These are phyloP conservation scores for Pogonophryne albipinna DNA, from an alignment of 2,797 vertebrate genomes.

Conservation along the genomic window DNA sequence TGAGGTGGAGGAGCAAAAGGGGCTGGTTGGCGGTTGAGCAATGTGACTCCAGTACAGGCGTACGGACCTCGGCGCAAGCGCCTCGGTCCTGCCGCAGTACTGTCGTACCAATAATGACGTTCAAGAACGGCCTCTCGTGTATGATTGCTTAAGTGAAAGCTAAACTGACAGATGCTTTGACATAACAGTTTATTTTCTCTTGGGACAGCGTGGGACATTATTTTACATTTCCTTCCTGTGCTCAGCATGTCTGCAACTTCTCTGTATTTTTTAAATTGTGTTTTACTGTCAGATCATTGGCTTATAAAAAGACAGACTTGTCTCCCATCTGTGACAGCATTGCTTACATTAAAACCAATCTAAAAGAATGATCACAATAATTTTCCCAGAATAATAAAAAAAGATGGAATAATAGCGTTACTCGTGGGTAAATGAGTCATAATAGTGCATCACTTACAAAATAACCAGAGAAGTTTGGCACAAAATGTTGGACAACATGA, in stretches of 20 bases:
- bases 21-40: too few species aligned
- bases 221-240: neutral
- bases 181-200: neutral
- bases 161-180: conserved; percentile 16
- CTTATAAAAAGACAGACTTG: conserved; percentile 13
- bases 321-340: neutral
- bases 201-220: neutral
- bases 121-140: too few species aligned
- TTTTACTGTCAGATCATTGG: conserved; percentile 10
- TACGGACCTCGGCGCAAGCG: too few species aligned
- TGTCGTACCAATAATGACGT: too few species aligned
- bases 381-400: conserved; percentile 11
- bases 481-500: neutral
- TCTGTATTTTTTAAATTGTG: neutral
- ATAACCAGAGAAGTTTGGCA: neutral
- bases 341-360: neutral
- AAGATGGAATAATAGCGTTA: neutral
- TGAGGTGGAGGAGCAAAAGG: too few species aligned
- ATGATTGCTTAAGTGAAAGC: too few species aligned
- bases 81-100: too few species aligned
- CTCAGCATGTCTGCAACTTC: neutral
- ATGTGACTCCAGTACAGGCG: too few species aligned
- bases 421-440: neutral
- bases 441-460: neutral
- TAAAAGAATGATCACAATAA: conserved; percentile 15